Base-by-base conservation (phyloP, 2,888 invertebrate genomes). In the Stenolophus ochropezus region DNA sequence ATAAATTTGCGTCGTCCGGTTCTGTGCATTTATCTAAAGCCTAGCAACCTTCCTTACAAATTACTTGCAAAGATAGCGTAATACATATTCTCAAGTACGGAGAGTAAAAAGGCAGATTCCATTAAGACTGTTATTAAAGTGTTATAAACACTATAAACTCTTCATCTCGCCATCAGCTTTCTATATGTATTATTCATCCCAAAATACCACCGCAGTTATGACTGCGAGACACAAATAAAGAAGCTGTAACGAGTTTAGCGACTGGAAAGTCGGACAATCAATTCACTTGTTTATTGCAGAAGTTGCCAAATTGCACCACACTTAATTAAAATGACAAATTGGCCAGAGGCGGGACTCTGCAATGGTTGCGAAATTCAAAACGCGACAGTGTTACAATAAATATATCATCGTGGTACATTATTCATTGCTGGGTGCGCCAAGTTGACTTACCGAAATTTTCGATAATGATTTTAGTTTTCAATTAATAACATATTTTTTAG, bases 271-370 rank as follows among this genome's bases (percentile, higher is more conserved):
- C 27, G 69, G 27, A 69, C 69, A 69, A 69, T 69, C 69, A 69
- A 69, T 27, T 69, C 47, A 8, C 20, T 3, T 8, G 42, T 69
- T 69, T 69, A 69, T 27, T 33, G 69, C 16, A n/a, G 33, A 27
- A 69, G 25, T 27, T 69, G 69, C 18, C 69, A 69, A 69, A 69
- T 69, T 47, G n/a, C n/a, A 14, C 14, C n/a, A 14, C 14, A 33
- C n/a, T 69, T 69, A 69, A 69, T 69, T 69, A 69, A 42, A 69
- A 69, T 69, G 69, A 69, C 69, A 69, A 69, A 69, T 69, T 69
- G 56, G 33, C n/a, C n/a, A n/a, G n/a, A n/a, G n/a, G n/a, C n/a
- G n/a, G n/a, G n/a, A n/a, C n/a, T n/a, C n/a, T n/a, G n/a, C n/a
- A n/a, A n/a, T n/a, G n/a, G n/a, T n/a, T n/a, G n/a, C n/a, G n/a